phyloP scores from a whole-genome alignment of 2,797 vertebrate genomes.

The Acridotheres tristis region DNA sequence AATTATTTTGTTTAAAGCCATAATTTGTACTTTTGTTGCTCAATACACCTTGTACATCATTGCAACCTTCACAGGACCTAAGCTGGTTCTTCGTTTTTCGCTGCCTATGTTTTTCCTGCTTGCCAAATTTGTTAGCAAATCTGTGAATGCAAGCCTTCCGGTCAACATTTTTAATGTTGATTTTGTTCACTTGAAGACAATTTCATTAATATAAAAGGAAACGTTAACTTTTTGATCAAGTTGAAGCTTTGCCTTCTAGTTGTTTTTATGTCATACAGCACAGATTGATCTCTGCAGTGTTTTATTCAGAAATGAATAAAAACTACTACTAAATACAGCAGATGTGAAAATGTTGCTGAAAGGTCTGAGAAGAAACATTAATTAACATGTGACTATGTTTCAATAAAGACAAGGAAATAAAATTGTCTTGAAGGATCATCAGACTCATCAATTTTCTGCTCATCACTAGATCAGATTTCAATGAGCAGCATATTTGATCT shows the following conservation, averaged over 20 bases:
- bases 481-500: neutral
- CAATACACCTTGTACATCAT: accelerated
- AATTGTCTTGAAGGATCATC: neutral
- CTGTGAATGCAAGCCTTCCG: neutral
- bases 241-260: neutral
- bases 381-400: slow-evolving; percentile 11
- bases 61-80: neutral
- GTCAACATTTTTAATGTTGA: neutral
- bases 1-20: neutral
- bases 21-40: neutral
- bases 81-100: neutral
- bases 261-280: neutral
- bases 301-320: neutral
- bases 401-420: neutral
- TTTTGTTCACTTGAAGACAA: neutral
- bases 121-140: neutral
- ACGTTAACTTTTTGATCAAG: neutral
- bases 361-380: neutral
- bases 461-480: neutral
- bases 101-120: neutral
- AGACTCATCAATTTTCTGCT: neutral
- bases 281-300: neutral
- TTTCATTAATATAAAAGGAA: neutral
- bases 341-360: slow-evolving; percentile 17
- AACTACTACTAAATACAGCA: neutral